phyloP scores from a whole-genome alignment of 2,113 vertebrate species.

The Epinephelus lanceolatus region DNA sequence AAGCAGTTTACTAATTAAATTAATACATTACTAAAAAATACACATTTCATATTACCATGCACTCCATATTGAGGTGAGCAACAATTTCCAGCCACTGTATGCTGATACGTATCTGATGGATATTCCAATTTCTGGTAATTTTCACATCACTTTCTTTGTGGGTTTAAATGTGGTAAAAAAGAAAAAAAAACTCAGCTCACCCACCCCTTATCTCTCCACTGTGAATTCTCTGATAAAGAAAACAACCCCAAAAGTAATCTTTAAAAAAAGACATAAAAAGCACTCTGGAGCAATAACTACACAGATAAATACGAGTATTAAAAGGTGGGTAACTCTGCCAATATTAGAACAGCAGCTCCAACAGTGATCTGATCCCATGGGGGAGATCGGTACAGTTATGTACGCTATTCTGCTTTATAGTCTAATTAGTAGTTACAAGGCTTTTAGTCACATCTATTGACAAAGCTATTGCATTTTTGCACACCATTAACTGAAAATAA shows the following conservation, averaged over 20 bases:
- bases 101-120: neutral
- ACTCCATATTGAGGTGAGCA: neutral
- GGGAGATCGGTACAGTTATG: constrained; percentile 45
- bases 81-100: neutral
- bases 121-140: neutral
- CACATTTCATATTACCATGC: neutral
- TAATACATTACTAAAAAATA: neutral
- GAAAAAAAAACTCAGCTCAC: neutral
- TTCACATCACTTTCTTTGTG: neutral
- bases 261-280: constrained; percentile 30
- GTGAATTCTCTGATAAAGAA: constrained; percentile 37
- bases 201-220: constrained; percentile 20
- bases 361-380: constrained; percentile 47
- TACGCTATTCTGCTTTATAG: constrained; percentile 44
- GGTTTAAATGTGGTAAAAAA: neutral
- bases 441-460: constrained; percentile 52
- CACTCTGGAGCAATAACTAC: constrained; percentile 13
- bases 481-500: constrained; percentile 31
- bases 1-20: constrained; percentile 32
- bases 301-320: constrained; percentile 31
- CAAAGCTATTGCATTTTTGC: constrained; percentile 9
- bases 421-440: constrained; percentile 56
- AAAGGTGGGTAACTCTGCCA: constrained; percentile 45
- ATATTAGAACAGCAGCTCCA: constrained; percentile 51
- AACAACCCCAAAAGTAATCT: constrained; percentile 17